Conservation (phyloP, 2,888 invertebrate species). For the Rosalia funebris region DNA sequence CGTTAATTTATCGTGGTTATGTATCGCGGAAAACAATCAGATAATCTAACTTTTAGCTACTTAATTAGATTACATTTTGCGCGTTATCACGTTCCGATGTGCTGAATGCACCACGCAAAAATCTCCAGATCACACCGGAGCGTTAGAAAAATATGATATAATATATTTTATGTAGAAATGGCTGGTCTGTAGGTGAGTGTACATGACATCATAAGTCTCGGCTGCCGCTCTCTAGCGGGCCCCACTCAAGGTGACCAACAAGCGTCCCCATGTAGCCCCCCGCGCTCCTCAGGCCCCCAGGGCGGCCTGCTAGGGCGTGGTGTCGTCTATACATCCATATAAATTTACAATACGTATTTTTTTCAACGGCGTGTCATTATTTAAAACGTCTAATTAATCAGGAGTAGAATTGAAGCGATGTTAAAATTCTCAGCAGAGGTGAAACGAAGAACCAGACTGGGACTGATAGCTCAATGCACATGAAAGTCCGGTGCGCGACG, state of each 20-base stretch:
- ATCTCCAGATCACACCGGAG: too few species aligned
- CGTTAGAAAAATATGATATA: too few species aligned
- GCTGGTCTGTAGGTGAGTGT: constrained; percentile 44
- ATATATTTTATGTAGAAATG: constrained; percentile 16
- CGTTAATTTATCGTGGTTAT: neutral
- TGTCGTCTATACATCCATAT: constrained; percentile 24
- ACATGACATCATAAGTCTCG: constrained; percentile 44
- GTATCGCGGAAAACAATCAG: constrained; percentile 8
- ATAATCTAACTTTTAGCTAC: neutral
- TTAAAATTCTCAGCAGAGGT: neutral
- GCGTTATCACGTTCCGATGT: neutral
- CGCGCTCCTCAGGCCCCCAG: constrained; percentile 33
- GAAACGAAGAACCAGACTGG: neutral
- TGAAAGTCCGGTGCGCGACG: constrained; percentile 7
- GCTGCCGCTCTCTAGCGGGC: constrained; percentile 40
- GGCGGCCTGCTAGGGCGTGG: constrained; percentile 43
- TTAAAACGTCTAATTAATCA: constrained; percentile 1
- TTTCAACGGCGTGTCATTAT: constrained; percentile 4
- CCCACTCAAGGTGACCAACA: constrained; percentile 35
- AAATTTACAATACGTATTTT: neutral
- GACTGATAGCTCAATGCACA: neutral
- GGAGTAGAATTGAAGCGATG: neutral
- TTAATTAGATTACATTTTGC: constrained; percentile 3
- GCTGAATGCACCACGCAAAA: neutral
- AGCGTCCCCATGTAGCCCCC: constrained; percentile 20